Evolutionary conservation across 1,140 invertebrate species (phyloP).

Genomic region (Phocides pigmalion): DNA sequence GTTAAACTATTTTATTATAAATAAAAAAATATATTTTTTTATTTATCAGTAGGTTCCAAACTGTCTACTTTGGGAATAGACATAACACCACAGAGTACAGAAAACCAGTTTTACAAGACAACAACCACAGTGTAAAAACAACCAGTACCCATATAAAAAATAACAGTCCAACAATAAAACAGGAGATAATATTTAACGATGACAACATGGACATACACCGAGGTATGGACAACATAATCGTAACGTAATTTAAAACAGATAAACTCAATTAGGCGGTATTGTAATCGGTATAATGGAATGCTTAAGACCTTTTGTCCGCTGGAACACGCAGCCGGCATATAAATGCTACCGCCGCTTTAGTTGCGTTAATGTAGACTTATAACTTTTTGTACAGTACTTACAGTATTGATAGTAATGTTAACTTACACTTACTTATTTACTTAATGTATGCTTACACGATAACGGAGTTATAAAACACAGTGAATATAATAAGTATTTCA

Average conservation of each 20-base stretch:
- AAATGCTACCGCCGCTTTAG: constrained; percentile 5
- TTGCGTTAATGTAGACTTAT: background rate
- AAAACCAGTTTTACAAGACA: too few relatives aligned
- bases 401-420: background rate
- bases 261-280: constrained; percentile 32
- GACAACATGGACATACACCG: constrained; percentile 9
- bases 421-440: background rate
- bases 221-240: constrained; percentile 26
- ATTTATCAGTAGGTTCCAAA: too few relatives aligned
- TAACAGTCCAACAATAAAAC: too few relatives aligned
- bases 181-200: constrained; percentile 24
- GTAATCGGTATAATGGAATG: constrained; percentile 32
- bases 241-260: constrained; percentile 35
- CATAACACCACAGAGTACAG: too few relatives aligned
- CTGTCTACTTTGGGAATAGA: too few relatives aligned
- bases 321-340: constrained; percentile 19
- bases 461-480: too few relatives aligned
- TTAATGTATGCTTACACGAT: too few relatives aligned
- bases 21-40: too few relatives aligned
- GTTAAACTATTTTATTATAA: too few relatives aligned
- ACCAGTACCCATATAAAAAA: background rate
- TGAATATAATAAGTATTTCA: too few relatives aligned
- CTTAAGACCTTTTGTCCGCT: constrained; percentile 29
- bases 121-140: background rate
- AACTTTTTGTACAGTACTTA: background rate